These are phyloP conservation scores for Sus scrofa DNA, from an alignment of 2,113 vertebrate genomes.

Conservation along the genomic window T2T-Sscrofa CM000830.6:120232001-120232500, in stretches of 20 bases:
- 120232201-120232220: slow-evolving; percentile 64
- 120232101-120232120: slow-evolving; percentile 55
- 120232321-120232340: slow-evolving; percentile 50
- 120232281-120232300: too few species aligned
- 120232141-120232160: neutral
- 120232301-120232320: slow-evolving; percentile 62
- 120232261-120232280: slow-evolving; percentile 63
- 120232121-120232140: slow-evolving; percentile 6
- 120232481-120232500: slow-evolving; percentile 68
- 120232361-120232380: slow-evolving; percentile 17
- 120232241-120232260: slow-evolving; percentile 49
- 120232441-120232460: slow-evolving; percentile 28
- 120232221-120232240: neutral
- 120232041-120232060: slow-evolving; percentile 21
- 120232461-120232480: slow-evolving; percentile 68
- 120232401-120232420: neutral
- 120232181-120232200: slow-evolving; percentile 84
- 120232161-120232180: slow-evolving; percentile 40
- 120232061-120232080: slow-evolving; percentile 69
- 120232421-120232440: slow-evolving; percentile 34
- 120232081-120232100: slow-evolving; percentile 60
- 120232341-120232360: slow-evolving; percentile 50
- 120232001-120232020: neutral
- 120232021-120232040: slow-evolving; percentile 42
- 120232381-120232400: slow-evolving; percentile 44